Conservation (phyloP, 2,797 vertebrate genomes). For the Enteromius argenteus region DNA sequence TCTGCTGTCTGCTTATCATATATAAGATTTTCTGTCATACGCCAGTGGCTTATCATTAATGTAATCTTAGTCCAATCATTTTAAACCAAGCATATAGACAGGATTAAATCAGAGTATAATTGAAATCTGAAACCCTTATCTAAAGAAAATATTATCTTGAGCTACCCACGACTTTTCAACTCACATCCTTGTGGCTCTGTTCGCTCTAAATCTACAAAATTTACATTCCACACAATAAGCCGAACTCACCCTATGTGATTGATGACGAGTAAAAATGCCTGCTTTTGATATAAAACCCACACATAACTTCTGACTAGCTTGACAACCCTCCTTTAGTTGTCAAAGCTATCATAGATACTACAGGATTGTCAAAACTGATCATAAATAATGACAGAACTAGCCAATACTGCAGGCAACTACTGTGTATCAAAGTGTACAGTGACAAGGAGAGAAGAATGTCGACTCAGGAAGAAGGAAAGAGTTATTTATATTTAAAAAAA, state of each 20-base stretch:
- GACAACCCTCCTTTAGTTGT: neutral
- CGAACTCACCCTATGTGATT: neutral
- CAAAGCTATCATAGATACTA: neutral
- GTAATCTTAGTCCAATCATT: constrained; percentile 14
- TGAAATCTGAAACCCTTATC: constrained; percentile 38
- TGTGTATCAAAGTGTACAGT: constrained; percentile 43
- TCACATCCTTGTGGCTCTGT: neutral
- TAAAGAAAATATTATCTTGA: constrained; percentile 40
- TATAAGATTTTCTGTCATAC: neutral
- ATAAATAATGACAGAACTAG: neutral
- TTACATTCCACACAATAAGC: constrained; percentile 35
- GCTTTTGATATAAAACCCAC: neutral
- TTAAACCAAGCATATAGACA: neutral
- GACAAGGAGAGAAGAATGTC: constrained; percentile 48
- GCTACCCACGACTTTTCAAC: neutral
- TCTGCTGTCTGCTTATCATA: neutral
- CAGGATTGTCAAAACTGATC: neutral
- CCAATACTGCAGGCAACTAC: constrained; percentile 1
- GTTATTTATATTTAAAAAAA: constrained; percentile 49
- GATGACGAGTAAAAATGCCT: neutral
- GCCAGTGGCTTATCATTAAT: neutral
- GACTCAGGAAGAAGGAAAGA: constrained; percentile 38
- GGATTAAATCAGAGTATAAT: constrained; percentile 9
- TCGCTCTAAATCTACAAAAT: constrained; percentile 22
- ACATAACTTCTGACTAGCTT: neutral